Conservation (phyloP, 2,113 vertebrate genomes). For the Lepus timidus region DNA sequence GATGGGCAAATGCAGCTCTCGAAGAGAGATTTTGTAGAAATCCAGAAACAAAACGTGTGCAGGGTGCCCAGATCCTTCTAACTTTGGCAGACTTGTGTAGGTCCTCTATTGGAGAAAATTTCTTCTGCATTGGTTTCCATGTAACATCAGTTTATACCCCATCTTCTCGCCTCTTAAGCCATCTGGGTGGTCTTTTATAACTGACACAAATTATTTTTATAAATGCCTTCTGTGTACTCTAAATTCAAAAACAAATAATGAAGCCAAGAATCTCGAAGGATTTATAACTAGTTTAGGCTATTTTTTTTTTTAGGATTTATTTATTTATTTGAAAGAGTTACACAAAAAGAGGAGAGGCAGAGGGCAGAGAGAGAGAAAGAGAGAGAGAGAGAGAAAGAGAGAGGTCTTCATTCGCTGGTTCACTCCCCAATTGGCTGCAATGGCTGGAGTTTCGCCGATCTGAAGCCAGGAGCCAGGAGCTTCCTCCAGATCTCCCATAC, state of each 20-base stretch:
- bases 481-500: too few relatives aligned
- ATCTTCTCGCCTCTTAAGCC: neutral
- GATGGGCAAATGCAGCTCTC: neutral
- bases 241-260: slow-evolving; percentile 52
- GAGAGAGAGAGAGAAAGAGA: too few relatives aligned
- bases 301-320: too few relatives aligned
- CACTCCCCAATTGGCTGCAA: too few relatives aligned
- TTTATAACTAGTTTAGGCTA: neutral
- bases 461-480: too few relatives aligned
- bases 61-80: slow-evolving; percentile 39
- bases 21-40: slow-evolving; percentile 47
- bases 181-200: slow-evolving; percentile 35
- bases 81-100: neutral
- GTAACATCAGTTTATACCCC: neutral
- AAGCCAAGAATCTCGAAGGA: slow-evolving; percentile 34
- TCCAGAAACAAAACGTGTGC: neutral
- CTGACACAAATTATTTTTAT: slow-evolving; percentile 25
- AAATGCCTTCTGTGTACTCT: slow-evolving; percentile 5
- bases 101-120: slow-evolving; percentile 45
- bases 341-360: too few relatives aligned
- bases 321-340: too few relatives aligned
- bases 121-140: slow-evolving; percentile 55
- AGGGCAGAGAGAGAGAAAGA: too few relatives aligned
- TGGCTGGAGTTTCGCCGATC: too few relatives aligned
- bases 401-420: too few relatives aligned